phyloP scores from a whole-genome alignment of 2,888 invertebrate species.

The Xylophagus ater region DNA sequence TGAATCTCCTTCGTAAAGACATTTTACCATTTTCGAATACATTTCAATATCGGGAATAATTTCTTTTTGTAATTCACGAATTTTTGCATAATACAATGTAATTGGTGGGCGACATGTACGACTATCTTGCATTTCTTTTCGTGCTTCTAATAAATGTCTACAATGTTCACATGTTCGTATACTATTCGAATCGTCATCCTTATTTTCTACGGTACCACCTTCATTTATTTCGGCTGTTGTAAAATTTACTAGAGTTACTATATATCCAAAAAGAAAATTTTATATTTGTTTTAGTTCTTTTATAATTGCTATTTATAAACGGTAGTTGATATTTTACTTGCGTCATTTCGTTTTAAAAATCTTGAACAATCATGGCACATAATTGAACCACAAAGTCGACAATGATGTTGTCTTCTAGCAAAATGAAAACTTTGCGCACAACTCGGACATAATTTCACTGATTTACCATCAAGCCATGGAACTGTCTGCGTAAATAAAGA shows the following conservation, averaged over 20 bases:
- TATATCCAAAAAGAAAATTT: not conserved
- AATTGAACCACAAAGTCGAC: constrained; percentile 85
- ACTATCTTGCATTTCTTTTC: constrained; percentile 68
- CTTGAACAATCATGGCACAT: constrained; percentile 87
- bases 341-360: constrained; percentile 67
- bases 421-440: constrained; percentile 84
- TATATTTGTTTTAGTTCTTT: not conserved
- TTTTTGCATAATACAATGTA: constrained; percentile 70
- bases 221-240: constrained; percentile 15
- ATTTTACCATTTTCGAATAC: constrained; percentile 46
- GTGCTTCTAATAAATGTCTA: constrained; percentile 64
- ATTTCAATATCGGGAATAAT: constrained; percentile 56
- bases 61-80: constrained; percentile 64
- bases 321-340: constrained; percentile 47
- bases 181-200: constrained; percentile 41
- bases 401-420: constrained; percentile 88
- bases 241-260: constrained; percentile 6
- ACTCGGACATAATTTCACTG: constrained; percentile 79
- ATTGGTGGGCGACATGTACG: constrained; percentile 69
- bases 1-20: constrained; percentile 73
- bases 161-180: constrained; percentile 68
- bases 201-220: constrained; percentile 3
- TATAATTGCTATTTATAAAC: not conserved
- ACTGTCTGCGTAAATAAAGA: constrained; percentile 56
- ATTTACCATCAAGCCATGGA: constrained; percentile 86